Percentiles rank a stretch among this genome's conserved stretches.
phyloP scores from a whole-genome alignment of 1,140 invertebrate species.

The Branchinecta lynchi region DNA sequence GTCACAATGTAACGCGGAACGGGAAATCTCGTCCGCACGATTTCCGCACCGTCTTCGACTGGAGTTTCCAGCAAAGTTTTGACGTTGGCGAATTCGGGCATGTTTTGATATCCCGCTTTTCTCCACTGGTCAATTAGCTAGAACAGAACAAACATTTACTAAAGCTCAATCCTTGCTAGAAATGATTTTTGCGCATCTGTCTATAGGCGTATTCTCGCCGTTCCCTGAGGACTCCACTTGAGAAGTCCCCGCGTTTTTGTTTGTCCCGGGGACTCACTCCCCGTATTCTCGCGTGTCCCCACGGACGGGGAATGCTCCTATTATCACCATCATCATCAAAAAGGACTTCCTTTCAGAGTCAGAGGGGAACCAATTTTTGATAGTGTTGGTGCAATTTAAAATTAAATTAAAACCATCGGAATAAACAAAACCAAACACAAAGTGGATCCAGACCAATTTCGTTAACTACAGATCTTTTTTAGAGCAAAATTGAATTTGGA shows the following conservation, averaged over 20 bases:
- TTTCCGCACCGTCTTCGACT: constrained; percentile 92
- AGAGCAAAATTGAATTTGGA: too few relatives aligned
- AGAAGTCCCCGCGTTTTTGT: too few relatives aligned
- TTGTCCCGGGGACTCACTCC: too few relatives aligned
- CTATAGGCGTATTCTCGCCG: background rate
- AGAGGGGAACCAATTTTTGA: too few relatives aligned
- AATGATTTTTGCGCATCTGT: background rate
- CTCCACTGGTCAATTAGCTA: constrained; percentile 95
- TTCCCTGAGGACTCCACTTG: too few relatives aligned
- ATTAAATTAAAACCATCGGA: background rate
- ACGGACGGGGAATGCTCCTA: too few relatives aligned
- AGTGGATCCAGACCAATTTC: too few relatives aligned
- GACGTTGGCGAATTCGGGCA: constrained; percentile 95
- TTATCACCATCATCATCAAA: too few relatives aligned
- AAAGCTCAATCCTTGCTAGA: constrained; percentile 14
- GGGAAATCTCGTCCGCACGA: constrained; percentile 85
- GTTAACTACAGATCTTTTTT: too few relatives aligned
- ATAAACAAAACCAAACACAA: too few relatives aligned
- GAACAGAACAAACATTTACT: constrained; percentile 23
- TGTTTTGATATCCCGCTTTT: constrained; percentile 81
- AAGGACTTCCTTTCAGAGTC: too few relatives aligned
- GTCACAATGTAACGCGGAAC: constrained; percentile 98
- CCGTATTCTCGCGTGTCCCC: too few relatives aligned
- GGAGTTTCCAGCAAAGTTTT: constrained; percentile 89
- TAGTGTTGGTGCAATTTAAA: background rate